phyloP scores from a whole-genome alignment of 2,888 invertebrate species.

The Andrena praecox region DNA sequence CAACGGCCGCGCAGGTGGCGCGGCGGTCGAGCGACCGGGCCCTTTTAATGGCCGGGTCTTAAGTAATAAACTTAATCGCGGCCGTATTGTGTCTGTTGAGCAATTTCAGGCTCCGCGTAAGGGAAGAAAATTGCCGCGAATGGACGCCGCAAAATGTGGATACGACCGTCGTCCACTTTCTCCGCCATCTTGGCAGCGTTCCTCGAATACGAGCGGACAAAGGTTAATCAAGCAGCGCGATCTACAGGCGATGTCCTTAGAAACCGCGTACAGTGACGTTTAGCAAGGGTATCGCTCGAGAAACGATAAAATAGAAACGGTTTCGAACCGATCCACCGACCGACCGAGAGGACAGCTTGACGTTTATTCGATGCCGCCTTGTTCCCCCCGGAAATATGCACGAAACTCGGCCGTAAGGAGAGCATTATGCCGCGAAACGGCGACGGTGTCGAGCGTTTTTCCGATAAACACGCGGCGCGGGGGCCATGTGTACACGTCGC shows the following conservation, averaged over 20 bases:
- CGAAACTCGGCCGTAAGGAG: constrained; percentile 53
- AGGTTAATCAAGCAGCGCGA: too few species aligned
- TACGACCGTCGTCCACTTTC: too few species aligned
- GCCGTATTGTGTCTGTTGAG: constrained; percentile 47
- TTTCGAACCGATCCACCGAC: constrained; percentile 40
- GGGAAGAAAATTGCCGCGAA: constrained; percentile 5
- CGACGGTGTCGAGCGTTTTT: constrained; percentile 45
- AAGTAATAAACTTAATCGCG: constrained; percentile 71
- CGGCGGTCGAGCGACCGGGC: constrained; percentile 31
- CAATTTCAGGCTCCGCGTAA: constrained; percentile 43
- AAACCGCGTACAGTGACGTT: neutral
- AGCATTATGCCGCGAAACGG: constrained; percentile 35
- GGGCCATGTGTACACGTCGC: constrained; percentile 52
- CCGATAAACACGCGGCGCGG: constrained; percentile 51
- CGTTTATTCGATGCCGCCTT: constrained; percentile 60
- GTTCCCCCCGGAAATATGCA: constrained; percentile 55
- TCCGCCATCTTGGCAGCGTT: too few species aligned
- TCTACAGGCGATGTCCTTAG: neutral
- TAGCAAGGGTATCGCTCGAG: neutral
- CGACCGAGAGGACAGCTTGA: constrained; percentile 51
- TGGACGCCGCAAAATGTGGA: neutral
- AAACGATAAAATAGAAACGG: constrained; percentile 10
- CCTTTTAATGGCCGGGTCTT: constrained; percentile 64
- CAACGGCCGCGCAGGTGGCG: constrained; percentile 64
- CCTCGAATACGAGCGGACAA: too few species aligned